Evolutionary conservation across 1,140 invertebrate species (phyloP), one percentile per base, ranked within the genome.

Genomic region (Polypedilum pembai): DNA sequence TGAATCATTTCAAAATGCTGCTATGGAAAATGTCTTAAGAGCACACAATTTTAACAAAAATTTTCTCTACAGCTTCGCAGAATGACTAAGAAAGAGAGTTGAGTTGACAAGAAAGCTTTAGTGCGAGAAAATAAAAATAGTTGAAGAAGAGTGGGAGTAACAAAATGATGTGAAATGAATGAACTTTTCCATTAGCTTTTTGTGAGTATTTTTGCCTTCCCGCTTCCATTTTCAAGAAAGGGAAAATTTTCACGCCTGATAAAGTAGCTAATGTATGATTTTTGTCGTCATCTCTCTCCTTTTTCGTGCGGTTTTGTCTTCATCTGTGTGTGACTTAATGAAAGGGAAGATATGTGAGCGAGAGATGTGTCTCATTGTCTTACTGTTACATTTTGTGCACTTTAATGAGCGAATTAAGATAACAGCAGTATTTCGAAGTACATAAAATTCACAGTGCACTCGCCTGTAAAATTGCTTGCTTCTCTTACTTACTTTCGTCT

Each of bases 1-100:
- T 69, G 65, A 69, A 69, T 69, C 65, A 69, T 69, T 69, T 69
- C 12, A n/a, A n/a, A 56, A n/a, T n/a, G 45, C 45, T 56, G 12
- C 15, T 33, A n/a, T 45, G 2, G 41, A 45, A 8, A 45, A 45
- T 45, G 24, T 33, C 24, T 33, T 33, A 33, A 33, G 24, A 33
- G 24, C 24, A 33, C 5, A 33, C 24, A 33, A 33, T 33, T 33
- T 33, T 33, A 33, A 33, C 24, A 33, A 33, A 33, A 33, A 33
- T 33, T 33, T 33, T 33, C 24, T 33, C 1, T n/a, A n/a, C n/a
- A n/a, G n/a, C n/a, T 33, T 33, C 24, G 5, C 5, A 33, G 24
- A 33, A 33, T 33, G 24, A 33, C 2, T 33, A 5, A 45, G 15
- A 2, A 15, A 56, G 45, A 12, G 4, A 56, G 12, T 56, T 56